Evolutionary conservation across 2,888 invertebrate genomes (phyloP).

Genomic region (Cataglyphis albicans): DNA sequence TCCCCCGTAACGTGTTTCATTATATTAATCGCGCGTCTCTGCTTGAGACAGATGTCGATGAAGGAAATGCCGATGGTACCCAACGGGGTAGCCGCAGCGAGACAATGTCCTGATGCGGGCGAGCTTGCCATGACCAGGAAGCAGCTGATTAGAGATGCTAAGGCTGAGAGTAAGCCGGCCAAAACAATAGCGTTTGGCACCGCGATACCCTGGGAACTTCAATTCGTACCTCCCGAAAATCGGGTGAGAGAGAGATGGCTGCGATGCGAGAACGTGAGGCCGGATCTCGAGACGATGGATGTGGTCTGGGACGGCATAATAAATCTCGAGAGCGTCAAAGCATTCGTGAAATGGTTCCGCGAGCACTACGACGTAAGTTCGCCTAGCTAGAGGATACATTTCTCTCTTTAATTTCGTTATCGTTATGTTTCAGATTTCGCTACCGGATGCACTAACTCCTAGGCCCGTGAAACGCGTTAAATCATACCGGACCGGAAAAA

Average conservation of each 20-base stretch:
- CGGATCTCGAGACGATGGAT: conserved; percentile 88
- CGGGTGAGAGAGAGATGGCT: conserved; percentile 88
- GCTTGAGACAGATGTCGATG: conserved; percentile 85
- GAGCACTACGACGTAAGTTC: conserved; percentile 69
- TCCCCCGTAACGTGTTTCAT: background rate
- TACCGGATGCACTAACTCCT: conserved; percentile 57
- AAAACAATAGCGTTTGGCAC: conserved; percentile 87
- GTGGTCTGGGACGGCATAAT: conserved; percentile 89
- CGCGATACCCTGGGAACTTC: conserved; percentile 87
- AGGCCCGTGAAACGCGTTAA: conserved; percentile 51
- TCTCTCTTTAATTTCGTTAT: background rate
- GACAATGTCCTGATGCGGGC: conserved; percentile 86
- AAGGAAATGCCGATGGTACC: conserved; percentile 89
- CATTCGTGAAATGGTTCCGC: conserved; percentile 79
- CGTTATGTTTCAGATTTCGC: conserved; percentile 50
- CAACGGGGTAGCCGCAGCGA: conserved; percentile 87
- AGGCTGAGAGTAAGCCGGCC: conserved; percentile 86
- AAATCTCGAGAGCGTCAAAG: conserved; percentile 85
- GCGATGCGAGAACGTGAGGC: conserved; percentile 87
- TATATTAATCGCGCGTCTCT: conserved; percentile 1
- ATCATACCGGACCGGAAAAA: conserved; percentile 63
- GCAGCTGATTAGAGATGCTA: conserved; percentile 87
- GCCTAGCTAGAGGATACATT: background rate
- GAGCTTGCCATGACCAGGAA: conserved; percentile 87
- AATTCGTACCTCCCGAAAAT: conserved; percentile 87